phyloP scores from a whole-genome alignment of 2,113 vertebrate species.

The Vidua macroura region DNA sequence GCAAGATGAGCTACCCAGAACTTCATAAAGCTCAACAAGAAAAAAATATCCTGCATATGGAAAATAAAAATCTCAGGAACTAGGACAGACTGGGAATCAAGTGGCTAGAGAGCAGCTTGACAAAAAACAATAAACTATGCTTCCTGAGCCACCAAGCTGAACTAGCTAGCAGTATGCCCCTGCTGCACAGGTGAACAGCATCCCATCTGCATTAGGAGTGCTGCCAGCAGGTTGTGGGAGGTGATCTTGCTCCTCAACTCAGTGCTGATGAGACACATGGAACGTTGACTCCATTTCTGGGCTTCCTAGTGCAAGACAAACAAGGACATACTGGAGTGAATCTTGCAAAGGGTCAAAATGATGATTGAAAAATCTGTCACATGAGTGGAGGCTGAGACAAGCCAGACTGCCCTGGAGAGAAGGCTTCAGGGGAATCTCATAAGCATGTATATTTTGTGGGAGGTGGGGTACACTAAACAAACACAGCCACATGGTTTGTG shows the following conservation, averaged over 20 bases:
- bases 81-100: not conserved
- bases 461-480: not conserved
- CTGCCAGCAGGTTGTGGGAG: not conserved
- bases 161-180: not conserved
- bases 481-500: not conserved
- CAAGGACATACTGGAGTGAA: not conserved
- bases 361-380: not conserved
- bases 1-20: not conserved
- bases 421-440: not conserved
- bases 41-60: not conserved
- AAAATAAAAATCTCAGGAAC: not conserved
- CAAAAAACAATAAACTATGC: not conserved
- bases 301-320: not conserved
- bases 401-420: not conserved
- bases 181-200: not conserved
- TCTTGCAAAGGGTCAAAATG: not conserved
- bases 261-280: not conserved
- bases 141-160: not conserved
- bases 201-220: not conserved
- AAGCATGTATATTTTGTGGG: not conserved
- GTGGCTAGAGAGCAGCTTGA: not conserved
- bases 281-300: not conserved
- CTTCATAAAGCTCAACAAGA: not conserved
- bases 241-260: not conserved
- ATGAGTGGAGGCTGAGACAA: not conserved